Percentiles rank a stretch among this genome's conserved stretches.
Conservation (phyloP, 2,888 invertebrate genomes). For the Drosophila austrosaltans region DNA sequence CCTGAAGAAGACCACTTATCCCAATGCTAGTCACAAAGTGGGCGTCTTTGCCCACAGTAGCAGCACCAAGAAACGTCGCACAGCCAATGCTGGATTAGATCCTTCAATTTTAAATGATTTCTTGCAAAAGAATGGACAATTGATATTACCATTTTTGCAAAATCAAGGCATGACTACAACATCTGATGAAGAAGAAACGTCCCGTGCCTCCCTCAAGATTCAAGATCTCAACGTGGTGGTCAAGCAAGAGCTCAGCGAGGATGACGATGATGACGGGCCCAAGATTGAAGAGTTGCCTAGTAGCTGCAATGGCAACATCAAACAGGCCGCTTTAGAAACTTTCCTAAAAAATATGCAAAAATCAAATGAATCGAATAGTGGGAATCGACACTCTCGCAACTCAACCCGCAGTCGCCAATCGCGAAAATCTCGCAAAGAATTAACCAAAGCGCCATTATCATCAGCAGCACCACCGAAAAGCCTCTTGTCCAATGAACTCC, state of each 20-base stretch:
- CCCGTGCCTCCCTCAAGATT: conserved; percentile 82
- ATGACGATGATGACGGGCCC: conserved; percentile 54
- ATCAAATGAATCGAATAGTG: conserved; percentile 69
- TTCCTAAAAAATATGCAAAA: conserved; percentile 79
- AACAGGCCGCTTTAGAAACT: conserved; percentile 72
- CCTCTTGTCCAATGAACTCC: conserved; percentile 32
- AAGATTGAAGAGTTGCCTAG: conserved; percentile 68
- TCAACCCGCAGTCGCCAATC: conserved; percentile 81
- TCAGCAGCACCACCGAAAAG: conserved; percentile 1
- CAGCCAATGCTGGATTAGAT: conserved; percentile 80
- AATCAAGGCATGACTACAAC: conserved; percentile 83
- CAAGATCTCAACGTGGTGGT: conserved; percentile 83
- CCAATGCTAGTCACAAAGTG: conserved; percentile 81
- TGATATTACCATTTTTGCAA: conserved; percentile 83
- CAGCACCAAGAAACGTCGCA: conserved; percentile 75
- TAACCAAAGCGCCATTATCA: conserved; percentile 16
- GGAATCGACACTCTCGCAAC: conserved; percentile 81
- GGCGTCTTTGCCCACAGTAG: conserved; percentile 81
- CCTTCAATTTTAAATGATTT: conserved; percentile 81
- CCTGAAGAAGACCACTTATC: conserved; percentile 82
- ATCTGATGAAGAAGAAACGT: conserved; percentile 82
- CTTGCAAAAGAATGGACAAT: conserved; percentile 81
- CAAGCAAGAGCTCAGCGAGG: conserved; percentile 77
- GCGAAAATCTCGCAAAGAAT: conserved; percentile 68
- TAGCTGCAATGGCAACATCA: conserved; percentile 42